These are phyloP conservation scores for Cirrhinus mrigala DNA, from an alignment of 2,797 vertebrate species.

Conservation along the genomic window DNA sequence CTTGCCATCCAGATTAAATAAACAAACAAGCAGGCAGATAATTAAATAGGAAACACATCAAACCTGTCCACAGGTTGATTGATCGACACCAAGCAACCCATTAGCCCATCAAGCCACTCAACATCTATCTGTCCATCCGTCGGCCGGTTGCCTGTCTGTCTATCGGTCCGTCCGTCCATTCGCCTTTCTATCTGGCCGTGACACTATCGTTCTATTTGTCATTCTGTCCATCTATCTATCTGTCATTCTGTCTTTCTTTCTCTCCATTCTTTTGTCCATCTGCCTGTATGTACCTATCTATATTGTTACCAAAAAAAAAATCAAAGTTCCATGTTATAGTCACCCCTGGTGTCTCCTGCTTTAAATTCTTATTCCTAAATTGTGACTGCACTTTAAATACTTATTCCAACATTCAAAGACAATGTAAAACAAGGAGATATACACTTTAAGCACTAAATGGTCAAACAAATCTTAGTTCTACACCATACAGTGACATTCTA, in stretches of 20 bases:
- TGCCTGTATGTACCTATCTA: neutral
- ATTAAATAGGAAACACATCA: conserved; percentile 31
- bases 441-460: no score
- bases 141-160: accelerated
- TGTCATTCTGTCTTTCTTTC: neutral
- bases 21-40: conserved; percentile 69
- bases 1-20: conserved; percentile 65
- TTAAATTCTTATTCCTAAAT: no score
- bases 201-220: neutral
- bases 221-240: neutral
- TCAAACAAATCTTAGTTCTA: neutral
- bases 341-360: neutral
- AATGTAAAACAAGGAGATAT: neutral
- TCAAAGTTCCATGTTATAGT: neutral
- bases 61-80: conserved; percentile 1
- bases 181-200: no score
- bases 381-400: neutral
- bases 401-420: neutral
- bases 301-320: neutral
- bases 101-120: neutral
- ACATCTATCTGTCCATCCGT: neutral
- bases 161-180: neutral
- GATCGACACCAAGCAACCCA: neutral
- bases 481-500: neutral
- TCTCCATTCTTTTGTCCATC: neutral